Evolutionary conservation across 2,888 invertebrate species (phyloP), one percentile per base, ranked within the genome.

Genomic region (Phorcus lineatus): DNA sequence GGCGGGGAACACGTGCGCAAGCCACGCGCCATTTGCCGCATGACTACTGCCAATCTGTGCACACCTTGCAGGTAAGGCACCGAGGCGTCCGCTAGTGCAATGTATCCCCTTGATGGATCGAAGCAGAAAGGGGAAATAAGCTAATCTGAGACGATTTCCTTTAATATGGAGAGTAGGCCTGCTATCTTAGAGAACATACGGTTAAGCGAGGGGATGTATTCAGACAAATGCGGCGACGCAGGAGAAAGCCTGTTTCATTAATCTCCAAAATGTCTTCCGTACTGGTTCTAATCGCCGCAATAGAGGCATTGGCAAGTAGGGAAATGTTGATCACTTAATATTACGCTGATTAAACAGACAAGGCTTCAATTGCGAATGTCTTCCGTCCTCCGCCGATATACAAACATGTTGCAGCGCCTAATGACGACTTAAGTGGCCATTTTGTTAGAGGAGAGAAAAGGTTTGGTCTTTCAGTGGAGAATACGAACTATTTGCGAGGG

Each of bases 251-350:
- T 36, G 28, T 70, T 70, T 70, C 36, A 40, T 36, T 70, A 70
- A 70, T 70, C 70, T 40, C 40, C 16, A 40, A 70, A 70, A 70
- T 70, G 70, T 70, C 70, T 70, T 70, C 70, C 70, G 70, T 36
- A 70, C 40, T 70, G 40, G 36, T 19, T 40, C 70, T 70, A 70
- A 70, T 70, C 70, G 36, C 36, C 36, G 31, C 36, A 40, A 70
- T 70, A 36, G 70, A 70, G 19, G 40, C 19, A 70, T 70, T 70
- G 70, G 19, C 70, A 19, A 70, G 70, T 31, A 31, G 70, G 70
- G 19, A 36, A 36, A 70, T 36, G 36, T 31, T 70, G 70, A 70
- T 70, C 28, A 24, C 70, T 70, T 70, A 36, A 36, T 70, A 70
- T 70, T 36, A n/a, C 31, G 36, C 70, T 70, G 70, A 70, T 70